Evolutionary conservation across 1,140 invertebrate species (phyloP).

Genomic region (Limonius californicus): DNA sequence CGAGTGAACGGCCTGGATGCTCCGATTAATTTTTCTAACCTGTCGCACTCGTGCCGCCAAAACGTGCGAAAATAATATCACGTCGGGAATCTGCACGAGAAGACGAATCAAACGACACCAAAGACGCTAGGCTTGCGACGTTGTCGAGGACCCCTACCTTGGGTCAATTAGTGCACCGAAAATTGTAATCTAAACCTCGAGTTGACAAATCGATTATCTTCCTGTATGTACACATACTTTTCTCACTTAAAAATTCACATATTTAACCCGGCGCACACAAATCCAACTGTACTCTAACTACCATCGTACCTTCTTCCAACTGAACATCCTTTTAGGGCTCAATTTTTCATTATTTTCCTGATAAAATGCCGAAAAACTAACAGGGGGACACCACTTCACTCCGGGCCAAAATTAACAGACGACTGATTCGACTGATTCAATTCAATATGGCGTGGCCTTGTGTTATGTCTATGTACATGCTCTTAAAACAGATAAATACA

Average conservation of each 20-base stretch:
- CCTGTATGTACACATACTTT: constrained; percentile 31
- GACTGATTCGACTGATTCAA: constrained; percentile 48
- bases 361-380: constrained; percentile 32
- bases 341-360: constrained; percentile 2
- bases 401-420: constrained; percentile 44
- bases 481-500: constrained; percentile 29
- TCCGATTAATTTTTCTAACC: constrained; percentile 20
- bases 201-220: constrained; percentile 49
- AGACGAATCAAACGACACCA: constrained; percentile 37
- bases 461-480: constrained; percentile 42
- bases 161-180: constrained; percentile 46
- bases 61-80: constrained; percentile 1
- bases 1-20: constrained; percentile 29
- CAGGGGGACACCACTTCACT: constrained; percentile 37
- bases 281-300: background rate
- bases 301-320: background rate
- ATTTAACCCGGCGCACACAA: constrained; percentile 1
- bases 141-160: constrained; percentile 32
- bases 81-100: constrained; percentile 17
- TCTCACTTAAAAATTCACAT: constrained; percentile 23
- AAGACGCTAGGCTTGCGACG: constrained; percentile 34
- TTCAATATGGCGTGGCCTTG: constrained; percentile 48
- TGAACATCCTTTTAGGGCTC: background rate
- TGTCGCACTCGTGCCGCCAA: constrained; percentile 17
- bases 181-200: constrained; percentile 47